Evolutionary conservation across 2,888 invertebrate species (phyloP).

Genomic region (Volucella zonaria): DNA sequence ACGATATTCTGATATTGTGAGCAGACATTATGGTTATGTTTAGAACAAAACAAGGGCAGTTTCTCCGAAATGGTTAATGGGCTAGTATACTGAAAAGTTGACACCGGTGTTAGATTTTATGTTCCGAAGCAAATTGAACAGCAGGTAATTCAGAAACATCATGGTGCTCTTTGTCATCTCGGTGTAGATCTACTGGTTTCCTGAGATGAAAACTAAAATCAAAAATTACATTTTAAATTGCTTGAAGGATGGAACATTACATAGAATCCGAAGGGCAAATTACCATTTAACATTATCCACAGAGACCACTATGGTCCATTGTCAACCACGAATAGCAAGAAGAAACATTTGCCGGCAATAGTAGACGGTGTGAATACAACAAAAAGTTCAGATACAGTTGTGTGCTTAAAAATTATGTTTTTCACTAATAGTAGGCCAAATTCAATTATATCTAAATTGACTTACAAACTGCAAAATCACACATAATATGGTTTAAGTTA

Average conservation of each 20-base stretch:
- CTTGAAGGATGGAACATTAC: slow-evolving; percentile 76
- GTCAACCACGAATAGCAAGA: background rate
- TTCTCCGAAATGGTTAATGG: too few relatives aligned
- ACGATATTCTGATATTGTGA: too few relatives aligned
- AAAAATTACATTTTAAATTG: slow-evolving; percentile 32
- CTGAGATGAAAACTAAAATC: slow-evolving; percentile 72
- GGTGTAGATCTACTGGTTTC: slow-evolving; percentile 78
- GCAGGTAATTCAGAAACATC: slow-evolving; percentile 72
- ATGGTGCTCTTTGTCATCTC: slow-evolving; percentile 77
- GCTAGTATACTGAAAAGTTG: background rate
- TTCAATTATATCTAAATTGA: too few relatives aligned
- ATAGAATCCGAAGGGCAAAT: slow-evolving; percentile 79
- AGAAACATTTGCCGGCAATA: too few relatives aligned
- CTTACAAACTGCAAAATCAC: too few relatives aligned
- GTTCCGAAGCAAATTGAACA: slow-evolving; percentile 73
- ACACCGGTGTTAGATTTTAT: slow-evolving; percentile 41
- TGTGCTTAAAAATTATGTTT: too few relatives aligned
- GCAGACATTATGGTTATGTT: background rate
- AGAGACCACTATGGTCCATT: slow-evolving; percentile 20
- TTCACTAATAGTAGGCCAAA: too few relatives aligned
- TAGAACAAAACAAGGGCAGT: too few relatives aligned
- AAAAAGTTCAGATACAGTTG: too few relatives aligned
- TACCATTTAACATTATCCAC: slow-evolving; percentile 81
- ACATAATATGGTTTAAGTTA: too few relatives aligned
- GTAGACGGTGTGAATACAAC: background rate